Conservation (phyloP, 2,888 invertebrate genomes). For the Lymantria dispar region DNA sequence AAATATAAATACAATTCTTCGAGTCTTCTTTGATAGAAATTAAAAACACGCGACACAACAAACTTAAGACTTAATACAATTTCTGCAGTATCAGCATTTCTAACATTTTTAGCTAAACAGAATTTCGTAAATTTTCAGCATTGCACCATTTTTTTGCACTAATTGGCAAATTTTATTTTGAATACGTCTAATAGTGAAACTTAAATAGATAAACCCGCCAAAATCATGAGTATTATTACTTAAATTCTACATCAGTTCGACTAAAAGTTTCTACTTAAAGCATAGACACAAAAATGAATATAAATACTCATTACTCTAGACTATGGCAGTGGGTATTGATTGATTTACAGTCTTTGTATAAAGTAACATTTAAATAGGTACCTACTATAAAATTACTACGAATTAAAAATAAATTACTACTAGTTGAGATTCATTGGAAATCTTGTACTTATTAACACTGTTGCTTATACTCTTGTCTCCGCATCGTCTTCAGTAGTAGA, state of each 20-base stretch:
- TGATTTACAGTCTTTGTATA: constrained; percentile 69
- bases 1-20: too few relatives aligned
- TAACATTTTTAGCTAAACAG: too few relatives aligned
- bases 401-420: constrained; percentile 52
- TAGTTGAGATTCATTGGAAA: constrained; percentile 81
- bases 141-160: too few relatives aligned
- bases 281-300: constrained; percentile 45
- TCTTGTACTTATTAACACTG: constrained; percentile 60
- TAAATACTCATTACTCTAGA: constrained; percentile 46
- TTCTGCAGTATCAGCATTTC: too few relatives aligned
- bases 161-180: too few relatives aligned
- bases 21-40: too few relatives aligned
- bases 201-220: constrained; percentile 13
- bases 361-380: constrained; percentile 42
- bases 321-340: constrained; percentile 77
- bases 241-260: constrained; percentile 22
- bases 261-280: constrained; percentile 48
- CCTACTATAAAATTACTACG: constrained; percentile 36
- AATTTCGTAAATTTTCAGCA: too few relatives aligned
- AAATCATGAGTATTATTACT: constrained; percentile 33
- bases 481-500: constrained; percentile 82
- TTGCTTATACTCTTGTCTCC: constrained; percentile 72
- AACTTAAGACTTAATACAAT: too few relatives aligned
- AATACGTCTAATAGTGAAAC: too few relatives aligned
- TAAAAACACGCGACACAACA: too few relatives aligned